Evolutionary conservation across 2,888 invertebrate species (phyloP).

Genomic region (Neoascia interrupta): DNA sequence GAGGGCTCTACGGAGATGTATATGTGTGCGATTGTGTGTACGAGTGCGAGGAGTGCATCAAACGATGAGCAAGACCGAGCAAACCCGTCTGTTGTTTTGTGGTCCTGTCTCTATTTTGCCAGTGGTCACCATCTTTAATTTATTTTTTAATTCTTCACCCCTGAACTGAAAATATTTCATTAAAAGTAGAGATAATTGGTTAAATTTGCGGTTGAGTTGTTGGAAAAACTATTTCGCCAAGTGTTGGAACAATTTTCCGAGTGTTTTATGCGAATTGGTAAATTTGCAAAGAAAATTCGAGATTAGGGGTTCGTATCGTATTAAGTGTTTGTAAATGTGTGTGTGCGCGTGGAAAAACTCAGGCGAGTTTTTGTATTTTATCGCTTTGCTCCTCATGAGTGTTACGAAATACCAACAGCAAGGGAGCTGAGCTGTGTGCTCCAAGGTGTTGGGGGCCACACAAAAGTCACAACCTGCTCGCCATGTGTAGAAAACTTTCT

Average conservation of each 20-base stretch:
- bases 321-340: slow-evolving; percentile 10
- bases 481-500: slow-evolving; percentile 43
- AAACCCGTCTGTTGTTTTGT: too few species aligned
- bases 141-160: too few species aligned
- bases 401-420: slow-evolving; percentile 28
- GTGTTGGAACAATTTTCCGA: neutral
- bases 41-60: too few species aligned
- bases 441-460: slow-evolving; percentile 2
- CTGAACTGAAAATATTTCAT: too few species aligned
- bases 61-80: too few species aligned
- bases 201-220: neutral
- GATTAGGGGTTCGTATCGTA: slow-evolving; percentile 2
- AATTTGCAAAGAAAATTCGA: slow-evolving; percentile 12
- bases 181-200: too few species aligned
- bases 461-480: too few species aligned
- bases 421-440: slow-evolving; percentile 1
- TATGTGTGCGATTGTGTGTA: slow-evolving; percentile 36
- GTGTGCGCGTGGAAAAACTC: slow-evolving; percentile 25
- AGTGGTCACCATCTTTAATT: slow-evolving; percentile 38
- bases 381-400: neutral
- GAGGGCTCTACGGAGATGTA: slow-evolving; percentile 33
- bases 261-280: too few species aligned
- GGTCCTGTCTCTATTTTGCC: slow-evolving; percentile 34
- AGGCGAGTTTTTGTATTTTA: slow-evolving; percentile 19
- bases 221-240: neutral